phyloP scores from a whole-genome alignment of 2,888 invertebrate species.

The Odontomyia ornata region DNA sequence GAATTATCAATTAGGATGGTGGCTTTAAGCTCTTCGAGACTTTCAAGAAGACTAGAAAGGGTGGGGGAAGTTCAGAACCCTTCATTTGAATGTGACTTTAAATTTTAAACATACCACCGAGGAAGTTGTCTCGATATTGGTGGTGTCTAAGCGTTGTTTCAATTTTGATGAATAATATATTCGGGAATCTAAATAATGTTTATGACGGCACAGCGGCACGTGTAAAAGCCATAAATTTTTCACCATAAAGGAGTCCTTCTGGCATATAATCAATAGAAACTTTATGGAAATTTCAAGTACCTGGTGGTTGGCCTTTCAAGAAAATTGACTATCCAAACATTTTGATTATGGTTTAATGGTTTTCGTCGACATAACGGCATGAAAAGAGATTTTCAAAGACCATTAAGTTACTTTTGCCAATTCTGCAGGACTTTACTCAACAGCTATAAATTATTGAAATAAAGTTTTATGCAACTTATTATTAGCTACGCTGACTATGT shows the following conservation, averaged over 20 bases:
- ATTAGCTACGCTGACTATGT: no score
- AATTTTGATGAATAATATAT: conserved; percentile 20
- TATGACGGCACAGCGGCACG: neutral
- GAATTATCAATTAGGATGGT: conserved; percentile 33
- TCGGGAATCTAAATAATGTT: neutral
- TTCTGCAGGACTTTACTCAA: no score
- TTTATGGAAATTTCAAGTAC: neutral
- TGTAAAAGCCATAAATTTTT: conserved; percentile 25
- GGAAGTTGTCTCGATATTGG: neutral
- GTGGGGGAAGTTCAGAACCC: neutral
- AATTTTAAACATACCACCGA: neutral
- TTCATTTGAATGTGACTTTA: conserved; percentile 10
- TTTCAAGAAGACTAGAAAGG: neutral
- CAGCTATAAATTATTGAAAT: no score
- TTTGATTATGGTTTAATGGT: no score
- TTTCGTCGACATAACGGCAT: no score
- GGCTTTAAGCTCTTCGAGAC: neutral
- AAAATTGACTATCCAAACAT: no score
- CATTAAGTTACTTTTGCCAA: no score
- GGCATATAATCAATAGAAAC: conserved; percentile 23
- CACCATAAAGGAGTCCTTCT: neutral
- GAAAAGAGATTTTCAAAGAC: no score
- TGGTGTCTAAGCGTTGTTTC: neutral
- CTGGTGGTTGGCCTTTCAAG: neutral
- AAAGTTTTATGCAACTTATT: no score